Evolutionary conservation across 2,888 invertebrate genomes (phyloP).

Genomic region (Athetis lepigone): DNA sequence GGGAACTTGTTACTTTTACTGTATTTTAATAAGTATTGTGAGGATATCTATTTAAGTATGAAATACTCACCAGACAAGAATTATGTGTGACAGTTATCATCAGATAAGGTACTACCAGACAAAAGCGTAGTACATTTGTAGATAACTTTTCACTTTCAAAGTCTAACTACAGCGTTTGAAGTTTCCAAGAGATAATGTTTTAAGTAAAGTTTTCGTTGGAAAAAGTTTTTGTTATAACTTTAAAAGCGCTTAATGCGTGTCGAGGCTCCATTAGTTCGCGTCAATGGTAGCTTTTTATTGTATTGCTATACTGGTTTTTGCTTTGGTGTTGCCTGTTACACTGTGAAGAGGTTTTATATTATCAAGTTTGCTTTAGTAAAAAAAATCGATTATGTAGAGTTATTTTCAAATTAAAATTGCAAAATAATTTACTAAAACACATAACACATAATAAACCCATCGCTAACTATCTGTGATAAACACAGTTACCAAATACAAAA

Average conservation of each 20-base stretch:
- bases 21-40: no score
- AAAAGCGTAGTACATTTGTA: slow-evolving; percentile 13
- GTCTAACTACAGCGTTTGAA: slow-evolving; percentile 34
- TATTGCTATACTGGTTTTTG: slow-evolving; percentile 41
- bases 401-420: no score
- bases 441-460: no score
- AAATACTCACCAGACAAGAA: neutral
- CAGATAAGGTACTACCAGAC: slow-evolving; percentile 29
- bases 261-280: slow-evolving; percentile 69
- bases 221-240: slow-evolving; percentile 50
- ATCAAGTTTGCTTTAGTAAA: no score
- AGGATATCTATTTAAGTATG: no score
- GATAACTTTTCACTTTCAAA: slow-evolving; percentile 44
- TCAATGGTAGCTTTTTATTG: slow-evolving; percentile 63
- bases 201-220: slow-evolving; percentile 44
- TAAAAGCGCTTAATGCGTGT: slow-evolving; percentile 54
- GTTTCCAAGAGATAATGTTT: slow-evolving; percentile 51
- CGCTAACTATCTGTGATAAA: no score
- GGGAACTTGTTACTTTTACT: no score
- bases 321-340: slow-evolving; percentile 30
- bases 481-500: neutral
- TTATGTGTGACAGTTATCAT: neutral
- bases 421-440: no score
- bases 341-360: slow-evolving; percentile 5
- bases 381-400: no score